Conservation (phyloP, 2,797 vertebrate genomes). For the Pelochelys cantorii region DNA sequence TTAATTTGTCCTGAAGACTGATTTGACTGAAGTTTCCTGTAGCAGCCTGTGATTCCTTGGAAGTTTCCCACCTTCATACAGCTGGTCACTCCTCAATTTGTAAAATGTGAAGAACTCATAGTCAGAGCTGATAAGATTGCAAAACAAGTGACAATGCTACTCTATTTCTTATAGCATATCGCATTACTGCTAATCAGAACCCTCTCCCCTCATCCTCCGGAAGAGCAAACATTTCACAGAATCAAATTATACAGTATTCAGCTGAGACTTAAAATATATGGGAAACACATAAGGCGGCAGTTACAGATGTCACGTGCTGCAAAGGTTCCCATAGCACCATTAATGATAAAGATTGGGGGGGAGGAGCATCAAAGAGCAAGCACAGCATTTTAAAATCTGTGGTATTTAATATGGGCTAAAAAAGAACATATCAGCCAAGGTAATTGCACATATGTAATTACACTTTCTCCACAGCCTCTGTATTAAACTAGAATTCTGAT, state of each 20-base stretch:
- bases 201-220: not conserved
- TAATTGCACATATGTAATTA: not conserved
- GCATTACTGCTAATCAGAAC: not conserved
- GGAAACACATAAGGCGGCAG: not conserved
- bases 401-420: not conserved
- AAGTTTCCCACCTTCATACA: not conserved
- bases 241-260: not conserved
- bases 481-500: not conserved
- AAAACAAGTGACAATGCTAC: not conserved
- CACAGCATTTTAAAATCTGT: not conserved
- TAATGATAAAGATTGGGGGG: not conserved
- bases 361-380: too few species aligned
- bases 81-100: not conserved
- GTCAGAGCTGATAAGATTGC: not conserved
- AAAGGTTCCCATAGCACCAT: not conserved
- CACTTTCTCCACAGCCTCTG: not conserved
- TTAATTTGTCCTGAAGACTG: not conserved
- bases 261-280: not conserved
- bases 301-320: not conserved
- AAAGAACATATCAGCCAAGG: not conserved
- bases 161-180: not conserved
- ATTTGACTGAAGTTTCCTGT: not conserved
- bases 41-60: not conserved
- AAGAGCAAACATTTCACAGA: not conserved
- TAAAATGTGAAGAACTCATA: not conserved